phyloP scores from a whole-genome alignment of 2,888 invertebrate genomes.

The Cacoxenus indagator region DNA sequence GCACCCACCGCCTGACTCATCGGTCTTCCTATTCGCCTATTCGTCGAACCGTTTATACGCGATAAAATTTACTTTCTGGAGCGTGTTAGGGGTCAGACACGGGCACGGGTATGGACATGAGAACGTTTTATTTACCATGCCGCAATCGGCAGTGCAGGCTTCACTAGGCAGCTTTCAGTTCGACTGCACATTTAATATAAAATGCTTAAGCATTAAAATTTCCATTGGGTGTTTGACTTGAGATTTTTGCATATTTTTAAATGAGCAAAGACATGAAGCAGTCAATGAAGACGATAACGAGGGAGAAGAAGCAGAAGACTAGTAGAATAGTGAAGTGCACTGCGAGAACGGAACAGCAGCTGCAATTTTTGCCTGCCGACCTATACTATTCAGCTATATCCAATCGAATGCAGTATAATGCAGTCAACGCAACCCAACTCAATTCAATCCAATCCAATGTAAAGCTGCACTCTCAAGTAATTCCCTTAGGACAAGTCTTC shows the following conservation, averaged over 20 bases:
- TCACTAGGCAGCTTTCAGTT: not conserved
- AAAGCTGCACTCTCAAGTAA: not conserved
- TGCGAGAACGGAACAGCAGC: too few species aligned
- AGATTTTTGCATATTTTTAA: conserved; percentile 3
- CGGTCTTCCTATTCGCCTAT: not conserved
- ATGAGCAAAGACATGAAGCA: not conserved
- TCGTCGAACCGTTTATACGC: not conserved
- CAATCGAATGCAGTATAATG: too few species aligned
- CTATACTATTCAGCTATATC: too few species aligned
- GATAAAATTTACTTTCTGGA: too few species aligned
- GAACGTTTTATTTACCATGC: not conserved
- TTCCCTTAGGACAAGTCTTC: not conserved
- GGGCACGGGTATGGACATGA: too few species aligned
- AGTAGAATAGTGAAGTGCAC: too few species aligned
- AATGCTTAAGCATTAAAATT: conserved; percentile 14
- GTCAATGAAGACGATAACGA: not conserved
- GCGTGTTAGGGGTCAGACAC: too few species aligned
- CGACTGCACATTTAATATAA: conserved; percentile 9
- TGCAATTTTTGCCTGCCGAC: too few species aligned
- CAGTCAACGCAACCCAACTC: too few species aligned
- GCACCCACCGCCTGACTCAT: not conserved
- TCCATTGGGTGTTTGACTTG: conserved; percentile 6
- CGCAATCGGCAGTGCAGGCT: not conserved
- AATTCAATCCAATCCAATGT: not conserved
- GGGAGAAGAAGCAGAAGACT: not conserved